Base-by-base conservation (phyloP, 2,888 invertebrate genomes). In the Dastarcus helophoroides region DNA sequence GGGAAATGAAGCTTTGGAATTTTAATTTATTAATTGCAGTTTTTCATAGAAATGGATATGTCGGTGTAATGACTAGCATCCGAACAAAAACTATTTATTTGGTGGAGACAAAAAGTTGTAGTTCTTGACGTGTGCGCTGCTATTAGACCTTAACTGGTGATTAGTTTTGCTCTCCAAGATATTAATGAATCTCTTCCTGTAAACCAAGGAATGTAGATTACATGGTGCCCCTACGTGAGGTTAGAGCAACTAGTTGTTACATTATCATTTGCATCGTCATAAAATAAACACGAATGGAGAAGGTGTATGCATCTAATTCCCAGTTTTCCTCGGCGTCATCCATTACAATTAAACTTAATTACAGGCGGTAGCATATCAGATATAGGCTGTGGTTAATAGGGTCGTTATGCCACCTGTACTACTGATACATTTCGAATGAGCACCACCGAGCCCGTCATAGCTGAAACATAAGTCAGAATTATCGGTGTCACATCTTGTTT, bases 271-370 rank as follows among this genome's bases (percentile, higher is more conserved):
- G 19, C 19, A 17, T 17, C 19, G 19, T 17, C 19, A 17, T 17
- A 17, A 17, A 17, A n/a, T n/a, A 17, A 17, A 17, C 19, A 17
- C 19, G 19, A 17, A 17, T 17, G n/a, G 19, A 17, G 19, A 17
- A 17, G 19, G 19, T 17, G 19, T 17, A 17, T 17, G 19, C 19
- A 7, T 17, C n/a, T 17, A 17, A 17, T 17, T 17, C 19, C n/a
- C 19, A 17, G 27, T n/a, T 32, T 38, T 36, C 37, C 10, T 26
- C 17, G 24, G 27, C 25, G 34, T 33, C 35, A 44, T 44, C 39
- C 38, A 42, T 44, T 42, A 42, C 44, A 41, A 44, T 44, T 44
- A 44, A 43, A 41, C 29, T 44, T 44, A 44, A 44, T 44, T 44
- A 43, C 39, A 37, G 38, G n/a, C 30, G 29, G 41, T 41, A 30